phyloP scores from a whole-genome alignment of 1,140 invertebrate genomes.

The Calliphora vicina region DNA sequence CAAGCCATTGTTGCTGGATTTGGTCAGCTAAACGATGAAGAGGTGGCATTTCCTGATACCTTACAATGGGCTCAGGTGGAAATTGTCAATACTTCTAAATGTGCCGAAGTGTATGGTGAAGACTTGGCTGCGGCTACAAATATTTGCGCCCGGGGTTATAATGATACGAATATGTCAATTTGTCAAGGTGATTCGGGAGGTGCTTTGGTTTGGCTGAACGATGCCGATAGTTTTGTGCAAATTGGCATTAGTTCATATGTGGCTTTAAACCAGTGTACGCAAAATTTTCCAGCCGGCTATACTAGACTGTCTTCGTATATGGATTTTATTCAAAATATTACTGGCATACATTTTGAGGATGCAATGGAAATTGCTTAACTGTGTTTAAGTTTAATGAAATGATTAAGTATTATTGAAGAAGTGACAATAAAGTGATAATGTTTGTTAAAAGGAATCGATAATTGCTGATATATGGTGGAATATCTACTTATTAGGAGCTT shows the following conservation, averaged over 20 bases:
- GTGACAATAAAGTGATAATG: no score
- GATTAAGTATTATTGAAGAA: no score
- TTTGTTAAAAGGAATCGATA: constrained; percentile 51
- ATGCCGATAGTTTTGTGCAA: constrained; percentile 43
- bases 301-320: no score
- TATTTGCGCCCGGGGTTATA: constrained; percentile 47
- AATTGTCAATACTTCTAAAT: constrained; percentile 50
- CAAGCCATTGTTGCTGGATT: constrained; percentile 49
- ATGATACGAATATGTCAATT: constrained; percentile 53
- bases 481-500: no score
- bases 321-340: no score
- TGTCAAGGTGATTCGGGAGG: constrained; percentile 59
- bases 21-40: constrained; percentile 53
- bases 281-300: no score
- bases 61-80: constrained; percentile 50
- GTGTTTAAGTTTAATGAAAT: no score
- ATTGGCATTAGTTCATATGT: constrained; percentile 61
- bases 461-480: constrained; percentile 37
- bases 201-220: constrained; percentile 43
- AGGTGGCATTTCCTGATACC: constrained; percentile 49
- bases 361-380: no score
- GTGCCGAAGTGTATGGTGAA: constrained; percentile 43
- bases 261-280: no score
- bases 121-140: constrained; percentile 47
- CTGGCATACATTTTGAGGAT: no score